These are phyloP conservation scores for Nowickia ferox DNA, from an alignment of 2,888 invertebrate species.

Conservation along the genomic window DNA sequence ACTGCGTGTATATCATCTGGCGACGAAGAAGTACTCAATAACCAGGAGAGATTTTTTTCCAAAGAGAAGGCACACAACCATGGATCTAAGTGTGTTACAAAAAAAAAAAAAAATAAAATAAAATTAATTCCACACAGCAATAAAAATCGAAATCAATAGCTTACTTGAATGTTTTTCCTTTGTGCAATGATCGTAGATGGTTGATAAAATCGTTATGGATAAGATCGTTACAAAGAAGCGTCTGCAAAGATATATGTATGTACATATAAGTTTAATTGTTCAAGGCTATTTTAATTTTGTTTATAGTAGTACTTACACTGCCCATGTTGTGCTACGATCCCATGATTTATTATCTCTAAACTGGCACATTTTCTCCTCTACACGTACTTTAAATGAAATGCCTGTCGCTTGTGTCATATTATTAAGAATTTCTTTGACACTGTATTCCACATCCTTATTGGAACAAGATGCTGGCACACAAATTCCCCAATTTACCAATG, in stretches of 20 bases:
- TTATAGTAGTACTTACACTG: constrained; percentile 81
- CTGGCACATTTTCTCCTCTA: constrained; percentile 87
- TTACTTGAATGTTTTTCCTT: constrained; percentile 79
- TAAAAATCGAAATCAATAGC: constrained; percentile 40
- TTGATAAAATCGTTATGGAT: constrained; percentile 80
- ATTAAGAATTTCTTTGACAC: constrained; percentile 84
- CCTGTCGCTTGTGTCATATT: constrained; percentile 85
- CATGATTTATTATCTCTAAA: constrained; percentile 81
- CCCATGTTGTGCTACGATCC: constrained; percentile 84
- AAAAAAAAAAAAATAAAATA: neutral
- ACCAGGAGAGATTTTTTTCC: constrained; percentile 85
- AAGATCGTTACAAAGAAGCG: constrained; percentile 83
- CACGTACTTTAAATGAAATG: constrained; percentile 85
- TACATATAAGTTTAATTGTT: constrained; percentile 1
- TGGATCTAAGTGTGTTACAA: constrained; percentile 81
- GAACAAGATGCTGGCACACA: constrained; percentile 87
- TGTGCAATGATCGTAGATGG: constrained; percentile 80
- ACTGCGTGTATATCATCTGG: constrained; percentile 86
- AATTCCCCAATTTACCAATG: constrained; percentile 87
- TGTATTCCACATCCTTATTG: constrained; percentile 85
- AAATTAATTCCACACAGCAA: neutral
- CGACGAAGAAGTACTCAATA: constrained; percentile 84
- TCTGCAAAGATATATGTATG: constrained; percentile 75
- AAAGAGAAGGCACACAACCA: constrained; percentile 86
- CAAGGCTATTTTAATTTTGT: neutral